Percentiles rank a stretch among this genome's conserved stretches.
phyloP scores from a whole-genome alignment of 2,888 invertebrate genomes.

The Drosophila affinis region DNA sequence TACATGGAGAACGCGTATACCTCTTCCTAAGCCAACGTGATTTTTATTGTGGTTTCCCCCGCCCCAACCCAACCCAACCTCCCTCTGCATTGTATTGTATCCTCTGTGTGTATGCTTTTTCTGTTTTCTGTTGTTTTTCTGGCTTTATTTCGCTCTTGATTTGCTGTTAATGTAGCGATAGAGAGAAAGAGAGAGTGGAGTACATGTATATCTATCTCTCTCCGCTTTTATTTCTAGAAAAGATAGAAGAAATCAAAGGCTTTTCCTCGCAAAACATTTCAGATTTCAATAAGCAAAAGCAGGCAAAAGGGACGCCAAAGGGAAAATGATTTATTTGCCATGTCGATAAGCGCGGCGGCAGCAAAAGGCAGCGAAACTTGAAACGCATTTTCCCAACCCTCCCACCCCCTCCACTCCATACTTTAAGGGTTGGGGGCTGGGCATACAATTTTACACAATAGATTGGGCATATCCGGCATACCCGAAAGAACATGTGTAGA shows the following conservation, averaged over 20 bases:
- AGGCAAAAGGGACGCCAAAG: constrained; percentile 3
- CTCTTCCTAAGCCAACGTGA: constrained; percentile 69
- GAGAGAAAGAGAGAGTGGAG: background rate
- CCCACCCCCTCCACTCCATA: background rate
- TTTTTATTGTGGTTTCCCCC: constrained; percentile 55
- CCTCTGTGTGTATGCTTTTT: constrained; percentile 20
- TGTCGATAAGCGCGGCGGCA: constrained; percentile 64
- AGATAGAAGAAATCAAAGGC: constrained; percentile 72
- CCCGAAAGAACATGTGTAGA: constrained; percentile 71
- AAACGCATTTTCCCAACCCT: constrained; percentile 45
- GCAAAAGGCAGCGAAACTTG: constrained; percentile 54
- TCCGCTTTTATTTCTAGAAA: constrained; percentile 35
- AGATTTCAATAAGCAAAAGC: constrained; percentile 69
- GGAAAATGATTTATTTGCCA: constrained; percentile 74
- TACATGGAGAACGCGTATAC: constrained; percentile 1
- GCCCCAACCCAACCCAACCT: background rate
- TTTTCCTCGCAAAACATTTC: constrained; percentile 59
- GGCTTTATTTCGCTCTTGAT: constrained; percentile 10
- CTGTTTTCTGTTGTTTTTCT: constrained; percentile 4
- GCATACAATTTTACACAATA: constrained; percentile 74
- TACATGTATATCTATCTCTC: background rate
- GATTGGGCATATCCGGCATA: constrained; percentile 74
- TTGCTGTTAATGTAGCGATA: background rate
- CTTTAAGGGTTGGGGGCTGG: constrained; percentile 34
- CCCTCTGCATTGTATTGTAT: constrained; percentile 28